Evolutionary conservation across 2,113 vertebrate genomes (phyloP).

Genomic region (Thymallus thymallus): DNA sequence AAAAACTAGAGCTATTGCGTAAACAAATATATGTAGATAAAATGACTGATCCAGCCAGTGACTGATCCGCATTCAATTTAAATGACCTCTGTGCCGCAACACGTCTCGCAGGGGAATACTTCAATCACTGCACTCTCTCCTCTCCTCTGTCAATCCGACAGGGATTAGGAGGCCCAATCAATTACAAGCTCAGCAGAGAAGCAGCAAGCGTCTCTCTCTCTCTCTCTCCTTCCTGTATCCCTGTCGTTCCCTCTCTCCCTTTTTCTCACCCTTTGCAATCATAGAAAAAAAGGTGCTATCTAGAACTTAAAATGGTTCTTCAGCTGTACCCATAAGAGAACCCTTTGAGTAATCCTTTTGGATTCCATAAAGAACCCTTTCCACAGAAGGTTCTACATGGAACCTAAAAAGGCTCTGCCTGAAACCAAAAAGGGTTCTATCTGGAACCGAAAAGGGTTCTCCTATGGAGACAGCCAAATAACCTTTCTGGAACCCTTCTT

Average conservation of each 20-base stretch:
- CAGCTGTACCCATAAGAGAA: no score
- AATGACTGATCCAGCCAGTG: slow-evolving; percentile 18
- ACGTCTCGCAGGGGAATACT: slow-evolving; percentile 52
- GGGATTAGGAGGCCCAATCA: slow-evolving; percentile 74
- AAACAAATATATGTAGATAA: neutral
- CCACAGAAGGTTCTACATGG: no score
- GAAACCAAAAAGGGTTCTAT: no score
- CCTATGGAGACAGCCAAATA: no score
- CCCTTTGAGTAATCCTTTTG: no score
- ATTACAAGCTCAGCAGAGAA: slow-evolving; percentile 65
- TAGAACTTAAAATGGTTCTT: no score
- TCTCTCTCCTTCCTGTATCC: neutral
- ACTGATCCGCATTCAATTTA: slow-evolving; percentile 62
- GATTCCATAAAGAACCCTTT: no score
- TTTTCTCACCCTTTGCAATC: slow-evolving; percentile 25
- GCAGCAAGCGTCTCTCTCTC: slow-evolving; percentile 40
- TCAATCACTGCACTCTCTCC: slow-evolving; percentile 61
- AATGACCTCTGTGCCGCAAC: slow-evolving; percentile 58
- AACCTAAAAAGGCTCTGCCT: no score
- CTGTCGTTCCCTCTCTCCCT: slow-evolving; percentile 9
- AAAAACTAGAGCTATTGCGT: neutral
- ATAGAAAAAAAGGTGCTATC: no score
- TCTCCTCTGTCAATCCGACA: slow-evolving; percentile 55
- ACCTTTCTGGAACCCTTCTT: no score
- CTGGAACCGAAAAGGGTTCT: no score